Evolutionary conservation across 2,113 vertebrate species (phyloP).

Genomic region (Pipa parva): DNA sequence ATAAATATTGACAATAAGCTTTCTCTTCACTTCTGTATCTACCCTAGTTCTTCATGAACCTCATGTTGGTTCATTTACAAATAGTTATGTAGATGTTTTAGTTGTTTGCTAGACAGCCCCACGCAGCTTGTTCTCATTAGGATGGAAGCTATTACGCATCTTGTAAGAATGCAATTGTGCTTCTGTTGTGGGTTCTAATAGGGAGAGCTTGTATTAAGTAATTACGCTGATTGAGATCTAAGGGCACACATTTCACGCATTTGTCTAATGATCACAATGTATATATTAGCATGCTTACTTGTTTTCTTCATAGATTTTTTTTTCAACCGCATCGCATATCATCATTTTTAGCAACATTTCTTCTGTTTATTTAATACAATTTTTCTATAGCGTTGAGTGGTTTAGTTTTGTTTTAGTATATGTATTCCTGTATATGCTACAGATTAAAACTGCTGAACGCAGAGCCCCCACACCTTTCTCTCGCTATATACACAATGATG

Average conservation of each 20-base stretch:
- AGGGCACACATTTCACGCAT: background rate
- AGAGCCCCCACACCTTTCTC: no score
- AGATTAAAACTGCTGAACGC: no score
- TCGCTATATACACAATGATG: no score
- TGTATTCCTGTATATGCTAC: no score
- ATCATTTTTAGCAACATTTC: no score
- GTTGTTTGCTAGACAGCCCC: conserved; percentile 17
- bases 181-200: conserved; percentile 12
- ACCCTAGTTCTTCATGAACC: background rate
- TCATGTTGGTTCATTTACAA: conserved; percentile 16
- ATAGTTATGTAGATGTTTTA: conserved; percentile 21
- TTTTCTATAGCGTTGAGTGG: no score
- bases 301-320: no score
- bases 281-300: background rate
- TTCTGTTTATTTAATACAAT: no score
- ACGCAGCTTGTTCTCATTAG: conserved; percentile 21
- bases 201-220: conserved; percentile 10
- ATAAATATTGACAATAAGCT: no score
- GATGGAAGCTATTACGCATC: conserved; percentile 22
- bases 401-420: no score
- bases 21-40: background rate
- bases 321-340: no score
- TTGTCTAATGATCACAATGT: background rate
- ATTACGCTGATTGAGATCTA: conserved; percentile 25
- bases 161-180: conserved; percentile 18